Evolutionary conservation across 1,140 invertebrate genomes (phyloP).

Genomic region (Drosophila miranda): DNA sequence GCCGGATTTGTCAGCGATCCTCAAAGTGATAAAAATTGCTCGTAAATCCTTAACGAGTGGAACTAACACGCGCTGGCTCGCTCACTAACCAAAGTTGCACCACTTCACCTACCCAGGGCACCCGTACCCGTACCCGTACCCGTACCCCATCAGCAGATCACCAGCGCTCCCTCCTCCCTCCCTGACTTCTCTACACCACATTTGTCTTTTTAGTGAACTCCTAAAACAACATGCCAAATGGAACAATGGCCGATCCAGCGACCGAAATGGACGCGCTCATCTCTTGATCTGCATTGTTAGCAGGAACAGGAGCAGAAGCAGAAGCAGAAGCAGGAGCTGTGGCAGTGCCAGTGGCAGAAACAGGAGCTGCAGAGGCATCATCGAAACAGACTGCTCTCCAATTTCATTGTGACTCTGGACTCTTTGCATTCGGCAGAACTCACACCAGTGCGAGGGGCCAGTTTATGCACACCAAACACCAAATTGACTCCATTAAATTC

Average conservation of each 20-base stretch:
- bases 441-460: conserved; percentile 48
- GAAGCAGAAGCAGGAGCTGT: conserved; percentile 7
- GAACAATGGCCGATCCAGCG: conserved; percentile 72
- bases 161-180: neutral
- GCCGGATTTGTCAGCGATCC: conserved; percentile 82
- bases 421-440: conserved; percentile 49
- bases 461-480: conserved; percentile 72
- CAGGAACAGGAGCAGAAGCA: conserved; percentile 20
- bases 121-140: too few species aligned
- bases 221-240: conserved; percentile 66
- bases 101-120: neutral
- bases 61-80: conserved; percentile 73
- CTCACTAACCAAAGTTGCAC: conserved; percentile 2
- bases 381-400: conserved; percentile 1
- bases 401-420: conserved; percentile 29
- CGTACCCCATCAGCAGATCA: conserved; percentile 7
- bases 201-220: conserved; percentile 71
- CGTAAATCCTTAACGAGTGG: conserved; percentile 82
- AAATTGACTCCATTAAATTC: conserved; percentile 81
- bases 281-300: conserved; percentile 81
- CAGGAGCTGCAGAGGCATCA: conserved; percentile 2
- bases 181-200: conserved; percentile 46
- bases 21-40: conserved; percentile 83
- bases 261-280: conserved; percentile 75
- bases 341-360: neutral